Evolutionary conservation across 2,888 invertebrate genomes (phyloP).

Genomic region (Sphecodes monilicornis): DNA sequence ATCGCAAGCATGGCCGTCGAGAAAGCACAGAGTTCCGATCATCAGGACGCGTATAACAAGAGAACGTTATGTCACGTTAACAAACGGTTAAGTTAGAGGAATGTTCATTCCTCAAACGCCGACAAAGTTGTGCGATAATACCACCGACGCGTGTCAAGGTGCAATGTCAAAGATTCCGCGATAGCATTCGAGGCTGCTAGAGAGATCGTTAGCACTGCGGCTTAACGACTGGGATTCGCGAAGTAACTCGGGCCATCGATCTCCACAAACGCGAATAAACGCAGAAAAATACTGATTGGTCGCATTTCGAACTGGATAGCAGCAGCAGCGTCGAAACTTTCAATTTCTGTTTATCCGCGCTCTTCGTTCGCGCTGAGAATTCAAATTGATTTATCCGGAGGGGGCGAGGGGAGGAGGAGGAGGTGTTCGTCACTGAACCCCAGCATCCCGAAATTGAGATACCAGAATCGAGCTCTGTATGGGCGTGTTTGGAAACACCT

Average conservation of each 20-base stretch:
- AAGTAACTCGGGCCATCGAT: neutral
- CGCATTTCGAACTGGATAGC: neutral
- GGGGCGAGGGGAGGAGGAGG: neutral
- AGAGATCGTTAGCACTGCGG: neutral
- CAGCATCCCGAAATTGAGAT: neutral
- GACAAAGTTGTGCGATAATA: neutral
- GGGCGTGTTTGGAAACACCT: conserved; percentile 42
- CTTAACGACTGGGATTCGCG: neutral
- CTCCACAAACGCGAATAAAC: neutral
- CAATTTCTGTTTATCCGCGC: neutral
- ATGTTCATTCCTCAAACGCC: neutral
- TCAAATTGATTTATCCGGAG: neutral
- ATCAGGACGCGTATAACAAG: neutral
- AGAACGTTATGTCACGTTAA: neutral
- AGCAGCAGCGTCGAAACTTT: neutral
- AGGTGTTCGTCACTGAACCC: neutral
- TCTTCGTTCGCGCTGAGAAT: neutral
- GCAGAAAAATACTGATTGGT: neutral
- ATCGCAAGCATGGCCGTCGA: too few species aligned
- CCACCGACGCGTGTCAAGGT: neutral
- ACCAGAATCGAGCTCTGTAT: neutral
- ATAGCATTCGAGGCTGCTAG: neutral
- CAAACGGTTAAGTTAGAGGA: neutral
- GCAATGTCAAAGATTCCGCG: neutral
- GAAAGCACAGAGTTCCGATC: neutral